Conservation (phyloP, 2,113 vertebrate genomes). For the Carassius gibelio region DNA sequence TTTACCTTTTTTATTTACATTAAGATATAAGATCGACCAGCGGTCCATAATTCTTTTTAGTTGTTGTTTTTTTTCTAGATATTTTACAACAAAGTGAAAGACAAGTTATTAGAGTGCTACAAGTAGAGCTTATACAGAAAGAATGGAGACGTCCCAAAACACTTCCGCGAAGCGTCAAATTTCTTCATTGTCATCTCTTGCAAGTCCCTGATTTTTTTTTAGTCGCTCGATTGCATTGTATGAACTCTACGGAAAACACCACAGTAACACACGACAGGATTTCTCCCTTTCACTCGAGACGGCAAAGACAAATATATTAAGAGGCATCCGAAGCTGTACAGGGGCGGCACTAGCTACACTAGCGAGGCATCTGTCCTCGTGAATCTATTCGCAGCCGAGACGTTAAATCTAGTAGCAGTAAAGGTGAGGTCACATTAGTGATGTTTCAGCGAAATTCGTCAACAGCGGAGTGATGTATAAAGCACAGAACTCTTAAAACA, state of each 20-base stretch:
- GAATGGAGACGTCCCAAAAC: conserved; percentile 72
- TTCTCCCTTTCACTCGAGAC: conserved; percentile 73
- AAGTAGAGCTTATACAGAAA: conserved; percentile 69
- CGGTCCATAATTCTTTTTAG: conserved; percentile 77
- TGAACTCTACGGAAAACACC: conserved; percentile 78
- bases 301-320: conserved; percentile 75
- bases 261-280: conserved; percentile 66
- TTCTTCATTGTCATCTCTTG: conserved; percentile 77
- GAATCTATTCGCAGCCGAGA: conserved; percentile 65
- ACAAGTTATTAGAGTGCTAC: conserved; percentile 78
- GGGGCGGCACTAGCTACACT: conserved; percentile 74
- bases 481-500: not conserved
- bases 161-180: conserved; percentile 75
- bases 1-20: conserved; percentile 75
- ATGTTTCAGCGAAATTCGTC: not conserved
- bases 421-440: conserved; percentile 15
- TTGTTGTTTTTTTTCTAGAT: conserved; percentile 64
- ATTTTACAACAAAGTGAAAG: conserved; percentile 76
- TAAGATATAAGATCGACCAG: conserved; percentile 83
- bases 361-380: conserved; percentile 70
- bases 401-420: conserved; percentile 60
- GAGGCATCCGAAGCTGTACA: conserved; percentile 73
- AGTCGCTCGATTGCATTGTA: conserved; percentile 78
- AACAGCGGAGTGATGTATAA: not conserved
- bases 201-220: conserved; percentile 79